These are phyloP conservation scores for Mycogona germanica DNA, from an alignment of 2,888 invertebrate genomes.

Conservation along the genomic window DNA sequence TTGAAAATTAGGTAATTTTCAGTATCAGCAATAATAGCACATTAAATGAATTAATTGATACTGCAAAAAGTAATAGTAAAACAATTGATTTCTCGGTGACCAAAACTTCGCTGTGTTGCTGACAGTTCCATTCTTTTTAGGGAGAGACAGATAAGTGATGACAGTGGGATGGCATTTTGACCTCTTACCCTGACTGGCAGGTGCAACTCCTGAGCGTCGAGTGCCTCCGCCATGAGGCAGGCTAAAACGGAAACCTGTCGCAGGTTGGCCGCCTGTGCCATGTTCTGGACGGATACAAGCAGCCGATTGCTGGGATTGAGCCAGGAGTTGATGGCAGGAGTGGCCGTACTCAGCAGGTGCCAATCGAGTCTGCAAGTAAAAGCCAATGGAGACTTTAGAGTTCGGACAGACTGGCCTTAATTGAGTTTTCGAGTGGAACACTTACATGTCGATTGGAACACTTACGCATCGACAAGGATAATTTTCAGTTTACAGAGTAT, in stretches of 20 bases:
- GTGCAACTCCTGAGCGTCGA: constrained; percentile 75
- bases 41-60: no score
- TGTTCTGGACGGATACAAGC: constrained; percentile 66
- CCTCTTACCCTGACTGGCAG: constrained; percentile 55
- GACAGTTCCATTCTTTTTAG: no score
- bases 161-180: neutral
- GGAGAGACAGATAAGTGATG: no score
- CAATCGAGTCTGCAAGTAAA: constrained; percentile 62
- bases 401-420: neutral
- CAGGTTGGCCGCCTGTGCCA: constrained; percentile 54
- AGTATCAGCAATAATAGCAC: no score
- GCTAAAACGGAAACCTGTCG: constrained; percentile 60
- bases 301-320: constrained; percentile 90
- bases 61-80: no score
- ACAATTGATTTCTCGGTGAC: no score
- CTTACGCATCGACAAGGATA: no score
- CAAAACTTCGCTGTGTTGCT: no score
- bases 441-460: no score
- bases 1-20: no score
- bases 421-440: neutral
- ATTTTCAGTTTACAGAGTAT: no score
- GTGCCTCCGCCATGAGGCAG: constrained; percentile 77
- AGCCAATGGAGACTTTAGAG: constrained; percentile 11
- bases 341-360: constrained; percentile 90
- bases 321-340: constrained; percentile 96